Evolutionary conservation across 2,888 invertebrate species (phyloP), one percentile per base, ranked within the genome.

Genomic region (Drosophila kambysellisi): DNA sequence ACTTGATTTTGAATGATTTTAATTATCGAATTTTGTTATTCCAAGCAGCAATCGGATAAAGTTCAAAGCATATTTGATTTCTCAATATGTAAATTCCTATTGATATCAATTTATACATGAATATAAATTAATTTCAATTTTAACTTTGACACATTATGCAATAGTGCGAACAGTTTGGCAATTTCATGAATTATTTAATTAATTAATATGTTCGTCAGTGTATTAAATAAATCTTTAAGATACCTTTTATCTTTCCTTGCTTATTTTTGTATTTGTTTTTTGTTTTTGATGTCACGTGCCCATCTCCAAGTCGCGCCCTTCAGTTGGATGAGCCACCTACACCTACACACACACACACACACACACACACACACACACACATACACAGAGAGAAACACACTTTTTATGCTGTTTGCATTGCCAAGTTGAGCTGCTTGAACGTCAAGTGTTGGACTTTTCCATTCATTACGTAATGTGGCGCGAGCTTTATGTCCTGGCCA

Each of bases 381-480:
- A 54, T 30, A 52, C 41, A 15, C 15, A 35, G 15, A 20, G 25
- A 25, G 4, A 54, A 30, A 52, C 41, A 9, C 39, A 50, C 29
- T 64, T 43, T 53, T 61, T 58, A 53, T 59, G 54, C 71, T 78
- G 70, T 84, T 84, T 76, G 65, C 85, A 82, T 83, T 78, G 83
- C 51, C 73, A 63, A 67, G 85, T 71, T 63, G 72, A 70, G 79
- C 58, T 70, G 76, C 73, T 63, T 63, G 70, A 74, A 48, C 61
- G 63, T 35, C 62, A 64, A 79, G 81, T 62, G 66, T 69, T 82
- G 68, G 72, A 60, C 77, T 66, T 64, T 75, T 65, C 61, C 81
- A 79, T 88, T 84, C 84, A 84, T 84, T 88, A 87, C 79, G 76
- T 86, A 84, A 88, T 84, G 84, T 60, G 60, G 74, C 79, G 73